Base-by-base conservation (phyloP, 2,888 invertebrate genomes). In the Mythimna ferrago region DNA sequence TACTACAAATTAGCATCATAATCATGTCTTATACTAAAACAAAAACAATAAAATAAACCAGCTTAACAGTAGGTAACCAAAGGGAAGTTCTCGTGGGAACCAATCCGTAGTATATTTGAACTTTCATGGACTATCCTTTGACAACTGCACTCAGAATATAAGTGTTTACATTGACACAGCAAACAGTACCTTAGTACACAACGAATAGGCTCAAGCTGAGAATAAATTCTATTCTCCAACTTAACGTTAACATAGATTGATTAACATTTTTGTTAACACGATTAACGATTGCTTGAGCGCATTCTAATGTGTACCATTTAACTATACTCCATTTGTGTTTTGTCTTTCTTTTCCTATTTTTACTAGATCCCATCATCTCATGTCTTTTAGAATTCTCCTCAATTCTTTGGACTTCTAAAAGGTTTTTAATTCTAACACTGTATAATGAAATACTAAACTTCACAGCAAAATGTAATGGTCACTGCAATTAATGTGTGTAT, bases 51-150 rank as follows among this genome's bases (percentile, higher is more conserved):
- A 91, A 82, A 91, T 92, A 90, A 91, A 93, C 88, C 87, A 89
- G 89, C 77, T 88, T 87, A 81, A 80, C 87, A 90, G 89, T 88
- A 92, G 92, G 91, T 92, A 92, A 90, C 92, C 90, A 89, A 89
- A 53, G 71, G 69, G 51, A 66, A 65, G 73, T 51, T 58, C 62
- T 79, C 76, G 75, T 80, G 78, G 81, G 85, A 85, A 78, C 80
- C 73, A 66, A 83, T 90, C 90, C 89, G 90, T 92, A 91, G 91
- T 89, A 92, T 93, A 91, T 91, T 94, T 92, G 91, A 93, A 92
- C 83, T 93, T 91, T 92, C 81, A 90, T 90, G 90, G 91, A 91
- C 90, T 85, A 78, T 87, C 86, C 86, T 85, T 81, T 80, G 80
- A 82, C 81, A 82, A 60, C 76, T 77, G 83, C 89, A 90, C 87